These are phyloP conservation scores for Leptopilina syphax DNA, from an alignment of 2,888 invertebrate species.

Conservation along the genomic window DNA sequence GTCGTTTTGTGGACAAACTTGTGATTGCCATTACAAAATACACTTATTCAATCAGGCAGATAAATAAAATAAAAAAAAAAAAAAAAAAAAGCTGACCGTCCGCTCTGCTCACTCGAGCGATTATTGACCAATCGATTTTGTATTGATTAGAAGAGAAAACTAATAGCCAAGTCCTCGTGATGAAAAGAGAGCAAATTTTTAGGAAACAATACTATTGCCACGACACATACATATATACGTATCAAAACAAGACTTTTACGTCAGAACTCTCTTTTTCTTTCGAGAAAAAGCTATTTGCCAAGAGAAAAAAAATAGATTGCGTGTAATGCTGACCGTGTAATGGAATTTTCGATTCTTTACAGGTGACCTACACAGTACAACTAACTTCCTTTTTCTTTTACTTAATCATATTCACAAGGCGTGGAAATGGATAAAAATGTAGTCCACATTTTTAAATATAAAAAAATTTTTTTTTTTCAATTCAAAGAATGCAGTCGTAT, in stretches of 20 bases:
- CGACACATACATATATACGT: conserved; percentile 12
- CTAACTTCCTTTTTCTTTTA: not conserved
- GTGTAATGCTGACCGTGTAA: conserved; percentile 1
- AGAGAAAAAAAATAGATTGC: conserved; percentile 3
- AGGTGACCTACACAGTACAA: not conserved
- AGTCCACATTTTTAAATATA: no score
- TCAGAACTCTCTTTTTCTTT: conserved; percentile 47
- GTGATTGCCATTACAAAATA: conserved; percentile 67
- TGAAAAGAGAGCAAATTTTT: conserved; percentile 50
- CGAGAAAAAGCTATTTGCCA: conserved; percentile 2
- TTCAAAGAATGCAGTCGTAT: no score
- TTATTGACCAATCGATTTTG: conserved; percentile 58
- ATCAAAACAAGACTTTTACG: conserved; percentile 20
- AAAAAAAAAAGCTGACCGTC: conserved; percentile 30
- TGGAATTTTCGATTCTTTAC: conserved; percentile 11
- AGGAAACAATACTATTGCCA: conserved; percentile 52
- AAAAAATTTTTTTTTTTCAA: no score
- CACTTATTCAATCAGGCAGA: conserved; percentile 69
- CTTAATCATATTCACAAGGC: not conserved
- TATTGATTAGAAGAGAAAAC: conserved; percentile 47
- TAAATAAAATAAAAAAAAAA: conserved; percentile 55
- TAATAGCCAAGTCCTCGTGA: conserved; percentile 46
- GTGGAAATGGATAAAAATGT: not conserved
- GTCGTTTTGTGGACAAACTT: conserved; percentile 46
- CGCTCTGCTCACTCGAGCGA: conserved; percentile 62